Conservation (phyloP, 2,113 vertebrate species). For the Eretmodus cyanostictus region DNA sequence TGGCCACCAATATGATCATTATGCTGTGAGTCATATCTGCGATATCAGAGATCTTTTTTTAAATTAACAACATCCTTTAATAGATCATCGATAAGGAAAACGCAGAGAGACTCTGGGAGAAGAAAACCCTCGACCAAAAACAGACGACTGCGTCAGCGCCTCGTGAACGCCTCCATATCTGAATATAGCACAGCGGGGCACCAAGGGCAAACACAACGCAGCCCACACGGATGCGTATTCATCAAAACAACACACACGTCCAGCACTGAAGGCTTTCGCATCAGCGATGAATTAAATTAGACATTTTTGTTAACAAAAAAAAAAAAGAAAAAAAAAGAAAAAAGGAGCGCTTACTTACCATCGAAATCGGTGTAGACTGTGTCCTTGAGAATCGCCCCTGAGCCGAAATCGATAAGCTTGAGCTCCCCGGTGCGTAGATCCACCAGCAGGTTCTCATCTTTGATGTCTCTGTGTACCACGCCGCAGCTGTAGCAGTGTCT, state of each 20-base stretch:
- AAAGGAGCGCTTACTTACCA: conserved; percentile 68
- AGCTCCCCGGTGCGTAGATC: conserved; percentile 90
- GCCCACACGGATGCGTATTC: not conserved
- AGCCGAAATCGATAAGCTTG: conserved; percentile 97
- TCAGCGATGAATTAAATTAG: not conserved
- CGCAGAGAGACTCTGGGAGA: not conserved
- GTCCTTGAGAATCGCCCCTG: conserved; percentile 95
- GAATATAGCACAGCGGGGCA: conserved; percentile 49
- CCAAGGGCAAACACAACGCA: conserved; percentile 47
- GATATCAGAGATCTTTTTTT: not conserved
- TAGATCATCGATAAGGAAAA: not conserved
- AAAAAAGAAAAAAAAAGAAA: too few species aligned
- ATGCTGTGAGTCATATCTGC: not conserved
- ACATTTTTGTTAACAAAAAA: not conserved
- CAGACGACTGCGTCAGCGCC: conserved; percentile 51
- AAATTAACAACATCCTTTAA: not conserved
- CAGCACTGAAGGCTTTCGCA: not conserved
- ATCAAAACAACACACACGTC: not conserved
- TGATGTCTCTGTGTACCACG: conserved; percentile 94
- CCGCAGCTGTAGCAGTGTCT: conserved; percentile 94
- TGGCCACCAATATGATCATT: not conserved
- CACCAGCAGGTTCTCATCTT: conserved; percentile 96
- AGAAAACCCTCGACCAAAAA: conserved; percentile 53
- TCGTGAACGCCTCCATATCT: conserved; percentile 55
- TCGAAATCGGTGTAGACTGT: conserved; percentile 98